phyloP scores from a whole-genome alignment of 2,113 vertebrate genomes.

The Pterocles burchelli region DNA sequence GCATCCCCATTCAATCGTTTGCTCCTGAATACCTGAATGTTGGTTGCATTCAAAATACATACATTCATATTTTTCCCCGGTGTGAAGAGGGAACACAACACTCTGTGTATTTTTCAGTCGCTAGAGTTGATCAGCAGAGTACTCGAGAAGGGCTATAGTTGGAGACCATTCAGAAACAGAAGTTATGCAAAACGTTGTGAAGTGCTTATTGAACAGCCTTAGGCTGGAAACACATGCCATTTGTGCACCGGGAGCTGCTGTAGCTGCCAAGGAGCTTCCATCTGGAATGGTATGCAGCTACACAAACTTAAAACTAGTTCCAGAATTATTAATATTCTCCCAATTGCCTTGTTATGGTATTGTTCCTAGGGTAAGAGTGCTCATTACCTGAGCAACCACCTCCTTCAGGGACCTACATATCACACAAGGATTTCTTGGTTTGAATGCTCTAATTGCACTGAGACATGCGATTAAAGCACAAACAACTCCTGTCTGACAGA shows the following conservation, averaged over 20 bases:
- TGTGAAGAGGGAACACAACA: not conserved
- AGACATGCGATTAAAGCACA: not conserved
- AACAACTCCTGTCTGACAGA: not conserved
- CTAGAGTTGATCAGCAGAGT: not conserved
- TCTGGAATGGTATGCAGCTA: not conserved
- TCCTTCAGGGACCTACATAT: not conserved
- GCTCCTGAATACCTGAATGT: not conserved
- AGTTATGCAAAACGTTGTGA: not conserved
- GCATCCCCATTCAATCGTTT: rapidly evolving
- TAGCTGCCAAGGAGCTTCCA: constrained; percentile 14
- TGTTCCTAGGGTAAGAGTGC: too few relatives aligned
- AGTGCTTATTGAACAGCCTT: not conserved
- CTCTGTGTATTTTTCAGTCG: not conserved
- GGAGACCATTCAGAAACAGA: not conserved
- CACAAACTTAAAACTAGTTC: not conserved
- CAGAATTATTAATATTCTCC: too few relatives aligned
- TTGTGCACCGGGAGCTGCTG: not conserved
- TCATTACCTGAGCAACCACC: not conserved
- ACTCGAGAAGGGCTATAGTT: not conserved
- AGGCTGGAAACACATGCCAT: not conserved
- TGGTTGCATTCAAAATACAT: not conserved
- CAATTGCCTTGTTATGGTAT: too few relatives aligned
- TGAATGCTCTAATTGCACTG: not conserved
- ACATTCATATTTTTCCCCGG: not conserved
- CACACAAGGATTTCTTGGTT: not conserved